These are phyloP conservation scores for Eumaeus atala DNA, from an alignment of 1,140 invertebrate genomes.

Conservation along the genomic window DNA sequence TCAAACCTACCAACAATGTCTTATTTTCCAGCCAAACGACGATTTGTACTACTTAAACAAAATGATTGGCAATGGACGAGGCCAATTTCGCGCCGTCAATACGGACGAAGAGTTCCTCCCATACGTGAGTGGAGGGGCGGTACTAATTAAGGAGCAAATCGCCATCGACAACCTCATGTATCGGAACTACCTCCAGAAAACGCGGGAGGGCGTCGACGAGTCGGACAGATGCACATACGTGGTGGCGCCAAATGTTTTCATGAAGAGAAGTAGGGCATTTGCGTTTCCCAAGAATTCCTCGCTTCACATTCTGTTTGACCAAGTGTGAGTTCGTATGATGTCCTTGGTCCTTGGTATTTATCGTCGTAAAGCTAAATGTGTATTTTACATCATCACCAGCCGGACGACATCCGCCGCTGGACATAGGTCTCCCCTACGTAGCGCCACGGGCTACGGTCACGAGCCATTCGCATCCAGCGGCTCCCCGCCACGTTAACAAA, in stretches of 20 bases:
- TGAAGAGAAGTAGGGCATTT: slow-evolving; percentile 79
- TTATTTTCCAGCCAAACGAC: slow-evolving; percentile 47
- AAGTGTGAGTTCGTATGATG: slow-evolving; percentile 75
- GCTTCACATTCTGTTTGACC: slow-evolving; percentile 77
- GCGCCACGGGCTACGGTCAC: too few species aligned
- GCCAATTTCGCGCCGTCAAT: slow-evolving; percentile 37
- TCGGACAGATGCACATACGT: slow-evolving; percentile 81
- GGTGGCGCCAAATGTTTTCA: slow-evolving; percentile 78
- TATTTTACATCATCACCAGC: too few species aligned
- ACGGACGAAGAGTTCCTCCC: slow-evolving; percentile 63
- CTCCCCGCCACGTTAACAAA: too few species aligned
- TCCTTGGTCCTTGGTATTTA: background rate
- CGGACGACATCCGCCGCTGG: too few species aligned
- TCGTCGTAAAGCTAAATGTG: too few species aligned
- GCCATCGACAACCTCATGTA: slow-evolving; percentile 80
- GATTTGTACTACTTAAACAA: slow-evolving; percentile 48
- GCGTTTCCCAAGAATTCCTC: slow-evolving; percentile 78
- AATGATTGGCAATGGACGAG: slow-evolving; percentile 56
- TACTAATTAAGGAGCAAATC: slow-evolving; percentile 80
- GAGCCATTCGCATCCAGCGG: too few species aligned
- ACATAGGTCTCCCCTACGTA: too few species aligned
- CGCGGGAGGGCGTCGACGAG: slow-evolving; percentile 74
- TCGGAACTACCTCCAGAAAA: slow-evolving; percentile 79
- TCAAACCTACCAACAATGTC: too few species aligned
- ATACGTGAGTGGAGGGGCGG: slow-evolving; percentile 68